A percentile compares a stretch with the other conserved stretches of the same genome.
Conservation (phyloP, 2,797 vertebrate species). For the Cottoperca gobio region DNA sequence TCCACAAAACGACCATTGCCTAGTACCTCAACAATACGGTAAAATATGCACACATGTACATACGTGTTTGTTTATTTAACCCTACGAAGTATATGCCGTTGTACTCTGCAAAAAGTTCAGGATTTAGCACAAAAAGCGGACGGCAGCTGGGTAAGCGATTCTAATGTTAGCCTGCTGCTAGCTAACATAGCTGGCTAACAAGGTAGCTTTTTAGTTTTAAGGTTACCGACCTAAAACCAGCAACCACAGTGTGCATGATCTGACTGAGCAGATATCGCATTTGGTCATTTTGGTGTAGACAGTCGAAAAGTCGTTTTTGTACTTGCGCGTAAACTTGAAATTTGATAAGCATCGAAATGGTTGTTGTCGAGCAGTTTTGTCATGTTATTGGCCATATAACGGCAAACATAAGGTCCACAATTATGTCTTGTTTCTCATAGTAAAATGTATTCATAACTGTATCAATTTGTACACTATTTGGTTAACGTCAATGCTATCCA, state of each 20-base stretch:
- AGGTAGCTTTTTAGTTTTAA: conserved; percentile 60
- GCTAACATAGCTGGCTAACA: conserved; percentile 65
- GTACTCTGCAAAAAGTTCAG: conserved; percentile 36
- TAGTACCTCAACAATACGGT: conserved; percentile 70
- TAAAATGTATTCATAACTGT: not conserved
- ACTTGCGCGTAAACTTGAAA: not conserved
- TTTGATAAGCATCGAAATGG: conserved; percentile 15
- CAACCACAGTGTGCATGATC: not conserved
- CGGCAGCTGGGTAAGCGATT: conserved; percentile 54
- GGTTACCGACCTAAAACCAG: not conserved
- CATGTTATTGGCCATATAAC: conserved; percentile 16
- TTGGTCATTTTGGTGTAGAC: not conserved
- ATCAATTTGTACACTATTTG: accelerated
- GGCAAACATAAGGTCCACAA: conserved; percentile 20
- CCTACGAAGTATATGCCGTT: not conserved
- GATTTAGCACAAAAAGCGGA: conserved; percentile 31
- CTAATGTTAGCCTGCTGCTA: conserved; percentile 72
- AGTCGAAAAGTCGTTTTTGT: not conserved
- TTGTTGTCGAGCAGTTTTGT: conserved; percentile 39
- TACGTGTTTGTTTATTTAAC: not conserved
- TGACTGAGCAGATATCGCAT: not conserved
- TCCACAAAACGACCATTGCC: conserved; percentile 67
- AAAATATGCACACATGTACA: conserved; percentile 35
- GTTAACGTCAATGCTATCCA: not conserved
- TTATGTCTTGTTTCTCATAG: not conserved